These are phyloP conservation scores for Caiman crocodilus DNA, from an alignment of 2,797 vertebrate genomes.

Conservation along the genomic window DNA sequence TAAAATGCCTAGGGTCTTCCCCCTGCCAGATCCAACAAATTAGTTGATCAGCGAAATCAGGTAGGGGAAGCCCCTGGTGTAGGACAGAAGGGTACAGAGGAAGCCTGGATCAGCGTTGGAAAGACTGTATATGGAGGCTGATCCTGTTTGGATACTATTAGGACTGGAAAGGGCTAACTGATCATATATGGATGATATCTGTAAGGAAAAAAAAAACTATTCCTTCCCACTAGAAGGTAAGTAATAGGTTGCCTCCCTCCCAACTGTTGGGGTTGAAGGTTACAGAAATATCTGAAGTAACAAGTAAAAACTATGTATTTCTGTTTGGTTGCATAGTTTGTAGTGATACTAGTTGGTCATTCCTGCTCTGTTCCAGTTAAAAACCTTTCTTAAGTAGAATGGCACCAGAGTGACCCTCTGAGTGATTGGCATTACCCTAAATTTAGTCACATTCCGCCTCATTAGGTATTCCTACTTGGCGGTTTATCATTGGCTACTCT, in stretches of 20 bases:
- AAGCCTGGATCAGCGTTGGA: background rate
- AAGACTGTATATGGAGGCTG: background rate
- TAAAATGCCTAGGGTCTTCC: no score
- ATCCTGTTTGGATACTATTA: background rate
- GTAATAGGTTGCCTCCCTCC: background rate
- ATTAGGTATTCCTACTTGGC: no score
- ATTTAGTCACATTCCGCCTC: no score
- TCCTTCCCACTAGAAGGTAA: background rate
- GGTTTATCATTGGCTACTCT: no score
- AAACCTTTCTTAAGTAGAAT: constrained; percentile 9
- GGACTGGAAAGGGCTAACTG: background rate
- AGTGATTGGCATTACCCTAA: no score
- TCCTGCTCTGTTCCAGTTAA: constrained; percentile 9
- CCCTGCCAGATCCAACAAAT: no score
- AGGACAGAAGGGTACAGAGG: no score
- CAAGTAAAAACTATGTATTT: background rate
- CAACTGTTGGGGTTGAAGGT: no score
- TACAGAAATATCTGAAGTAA: background rate
- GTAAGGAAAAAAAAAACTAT: background rate
- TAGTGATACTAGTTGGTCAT: background rate
- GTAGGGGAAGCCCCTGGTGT: no score
- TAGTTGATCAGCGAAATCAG: no score
- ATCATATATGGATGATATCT: background rate
- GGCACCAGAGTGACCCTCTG: background rate
- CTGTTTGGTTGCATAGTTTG: background rate